A percentile compares a stretch with the other conserved stretches of the same genome.
Conservation (phyloP, 1,140 invertebrate genomes). For the Micrasema longulum region DNA sequence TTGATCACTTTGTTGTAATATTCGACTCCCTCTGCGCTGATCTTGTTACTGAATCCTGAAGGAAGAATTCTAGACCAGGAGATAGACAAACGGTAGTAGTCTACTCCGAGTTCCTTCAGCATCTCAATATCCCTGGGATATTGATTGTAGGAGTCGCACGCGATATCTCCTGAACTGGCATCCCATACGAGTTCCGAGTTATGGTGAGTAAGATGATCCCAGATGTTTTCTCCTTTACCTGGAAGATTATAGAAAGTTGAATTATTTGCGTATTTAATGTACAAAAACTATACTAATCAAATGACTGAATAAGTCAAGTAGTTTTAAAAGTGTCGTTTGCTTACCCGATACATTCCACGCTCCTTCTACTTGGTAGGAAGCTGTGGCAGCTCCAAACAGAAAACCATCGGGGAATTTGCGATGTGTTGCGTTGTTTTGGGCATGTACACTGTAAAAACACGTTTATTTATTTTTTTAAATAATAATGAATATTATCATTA, state of each 20-base stretch:
- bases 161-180: slow-evolving; percentile 68
- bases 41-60: slow-evolving; percentile 63
- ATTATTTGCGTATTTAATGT: too few species aligned
- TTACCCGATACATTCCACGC: slow-evolving; percentile 69
- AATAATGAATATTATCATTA: too few species aligned
- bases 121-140: slow-evolving; percentile 68
- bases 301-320: too few species aligned
- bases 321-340: neutral
- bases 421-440: slow-evolving; percentile 45
- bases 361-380: slow-evolving; percentile 72
- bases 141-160: slow-evolving; percentile 72
- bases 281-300: too few species aligned
- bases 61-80: slow-evolving; percentile 73
- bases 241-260: slow-evolving; percentile 27
- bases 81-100: slow-evolving; percentile 73
- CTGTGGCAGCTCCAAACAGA: slow-evolving; percentile 67
- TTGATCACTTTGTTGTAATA: slow-evolving; percentile 74
- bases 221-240: slow-evolving; percentile 68
- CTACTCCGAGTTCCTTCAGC: slow-evolving; percentile 65
- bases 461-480: too few species aligned
- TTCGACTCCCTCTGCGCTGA: slow-evolving; percentile 67
- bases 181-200: slow-evolving; percentile 61
- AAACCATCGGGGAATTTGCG: slow-evolving; percentile 68
- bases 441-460: slow-evolving; percentile 27
- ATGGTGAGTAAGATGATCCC: slow-evolving; percentile 67